Evolutionary conservation across 2,797 vertebrate genomes (phyloP), one percentile per base, ranked within the genome.

Genomic region (Benthosema pterotum): DNA sequence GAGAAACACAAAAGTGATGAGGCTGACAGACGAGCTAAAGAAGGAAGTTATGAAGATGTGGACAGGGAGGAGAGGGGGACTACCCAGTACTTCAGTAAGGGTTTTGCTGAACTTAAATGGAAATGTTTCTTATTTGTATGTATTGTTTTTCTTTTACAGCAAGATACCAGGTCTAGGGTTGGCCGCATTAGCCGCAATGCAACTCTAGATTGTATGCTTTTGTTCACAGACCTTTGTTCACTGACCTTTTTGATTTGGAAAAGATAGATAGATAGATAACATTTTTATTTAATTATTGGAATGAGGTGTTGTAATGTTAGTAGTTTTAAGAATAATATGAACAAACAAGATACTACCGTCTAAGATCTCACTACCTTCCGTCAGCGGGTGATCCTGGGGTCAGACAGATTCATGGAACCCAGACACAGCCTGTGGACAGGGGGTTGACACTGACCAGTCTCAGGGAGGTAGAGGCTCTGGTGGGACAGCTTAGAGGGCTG

Each of bases 401-500:
- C 42, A 68, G 53, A 19, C 72, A 59, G 22, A 52, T 51, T 11
- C 51, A 57, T n/a, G 69, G 52, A 62, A 42, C 57, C 18, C 63
- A 51, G 55, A 8, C 56, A 12, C 80, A 83, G 0, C 60, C 61
- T 57, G 59, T 50, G 17, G 65, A 54, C 48, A 69, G 2, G 2
- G 77, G 75, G 5, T 50, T 69, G 52, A 75, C 53, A 66, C 59
- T 8, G 51, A 65, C 71, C 19, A 68, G 62, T 0, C 59, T 90
- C 63, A 77, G 46, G 59, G 80, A 90, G 32, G 65, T 64, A 0
- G 4, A 84, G 49, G 38, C 65, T 59, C 79, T 92, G 65, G 75
- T 87, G 50, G 80, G 87, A 42, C 42, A 79, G 1, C 70, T 91
- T 51, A 77, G 86, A 47, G 83, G 59, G 43, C 58, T 54, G 11